Base-by-base conservation (phyloP, 2,113 vertebrate genomes). In the Amia ocellicauda region DNA sequence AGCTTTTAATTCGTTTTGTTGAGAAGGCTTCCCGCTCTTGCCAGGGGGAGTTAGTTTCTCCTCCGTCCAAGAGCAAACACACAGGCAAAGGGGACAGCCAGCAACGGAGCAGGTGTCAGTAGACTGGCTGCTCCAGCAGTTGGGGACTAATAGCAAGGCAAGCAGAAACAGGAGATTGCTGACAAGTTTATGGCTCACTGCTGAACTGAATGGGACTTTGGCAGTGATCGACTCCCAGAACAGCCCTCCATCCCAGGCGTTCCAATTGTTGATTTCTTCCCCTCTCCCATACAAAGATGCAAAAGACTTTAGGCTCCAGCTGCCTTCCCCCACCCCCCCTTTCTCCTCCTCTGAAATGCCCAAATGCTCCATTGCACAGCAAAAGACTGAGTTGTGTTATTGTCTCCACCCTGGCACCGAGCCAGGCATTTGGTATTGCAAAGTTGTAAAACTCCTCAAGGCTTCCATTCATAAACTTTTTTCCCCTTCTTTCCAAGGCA, bases 331-430 rank as follows among this genome's bases (percentile, higher is more conserved):
- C 45, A 36, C 22, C 40, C 64, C 56, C 20, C 4, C 56, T 27
- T 8, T 28, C 42, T 14, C 20, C 66, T 65, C 69, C 62, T 61
- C 70, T 78, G 80, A 75, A 76, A 78, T 74, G 74, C 60, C 77
- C 69, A 72, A n/a, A 78, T 74, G 86, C 80, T 86, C 77, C 78
- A 84, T 71, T 78, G 80, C 80, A 70, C 63, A 62, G 81, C 76
- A 80, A 84, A 79, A 84, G 79, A 78, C 63, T 52, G 45, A 26
- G 58, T 63, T 70, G 7, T 62, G 65, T 76, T 69, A 84, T 89
- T 88, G 86, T 86, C 71, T 79, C 53, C 58, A 7, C 14, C 53
- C 45, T 82, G 84, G 86, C 77, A 62, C 36, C 51, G 72, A 67
- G 82, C 86, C 86, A 85, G 55, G 76, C 75, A 76, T 83, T 36